Evolutionary conservation across 2,888 invertebrate species (phyloP).

Genomic region (Ormia ochracea): DNA sequence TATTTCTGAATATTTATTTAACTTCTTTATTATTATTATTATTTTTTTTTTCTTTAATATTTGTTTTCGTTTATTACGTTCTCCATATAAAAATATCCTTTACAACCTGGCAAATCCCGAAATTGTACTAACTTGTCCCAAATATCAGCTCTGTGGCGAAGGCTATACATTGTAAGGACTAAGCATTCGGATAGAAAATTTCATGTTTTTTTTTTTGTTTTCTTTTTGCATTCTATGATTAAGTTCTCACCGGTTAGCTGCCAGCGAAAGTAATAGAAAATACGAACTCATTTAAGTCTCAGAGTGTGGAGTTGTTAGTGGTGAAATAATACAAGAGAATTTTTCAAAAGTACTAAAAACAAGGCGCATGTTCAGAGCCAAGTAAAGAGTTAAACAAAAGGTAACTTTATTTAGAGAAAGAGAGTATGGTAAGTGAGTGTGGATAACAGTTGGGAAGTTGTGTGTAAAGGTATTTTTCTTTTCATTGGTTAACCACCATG

Average conservation of each 20-base stretch:
- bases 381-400: background rate
- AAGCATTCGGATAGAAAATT: conserved; percentile 36
- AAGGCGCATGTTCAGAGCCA: conserved; percentile 22
- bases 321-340: background rate
- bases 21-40: conserved; percentile 32
- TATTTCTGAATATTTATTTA: conserved; percentile 4
- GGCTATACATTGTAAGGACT: conserved; percentile 66
- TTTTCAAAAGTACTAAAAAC: conserved; percentile 36
- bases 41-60: conserved; percentile 14
- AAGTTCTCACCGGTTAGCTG: conserved; percentile 13
- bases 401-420: background rate
- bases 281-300: conserved; percentile 6
- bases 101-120: conserved; percentile 77
- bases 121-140: conserved; percentile 77
- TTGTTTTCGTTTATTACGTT: conserved; percentile 65
- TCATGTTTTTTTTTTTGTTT: too few relatives aligned
- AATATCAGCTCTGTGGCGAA: conserved; percentile 73
- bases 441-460: background rate
- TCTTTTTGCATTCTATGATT: background rate
- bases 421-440: background rate
- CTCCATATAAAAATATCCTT: conserved; percentile 69
- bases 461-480: background rate
- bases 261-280: conserved; percentile 11
- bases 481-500: background rate
- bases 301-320: conserved; percentile 43